These are phyloP conservation scores for Poecilia gillii DNA, from an alignment of 2,797 vertebrate species.

Conservation along the genomic window DNA sequence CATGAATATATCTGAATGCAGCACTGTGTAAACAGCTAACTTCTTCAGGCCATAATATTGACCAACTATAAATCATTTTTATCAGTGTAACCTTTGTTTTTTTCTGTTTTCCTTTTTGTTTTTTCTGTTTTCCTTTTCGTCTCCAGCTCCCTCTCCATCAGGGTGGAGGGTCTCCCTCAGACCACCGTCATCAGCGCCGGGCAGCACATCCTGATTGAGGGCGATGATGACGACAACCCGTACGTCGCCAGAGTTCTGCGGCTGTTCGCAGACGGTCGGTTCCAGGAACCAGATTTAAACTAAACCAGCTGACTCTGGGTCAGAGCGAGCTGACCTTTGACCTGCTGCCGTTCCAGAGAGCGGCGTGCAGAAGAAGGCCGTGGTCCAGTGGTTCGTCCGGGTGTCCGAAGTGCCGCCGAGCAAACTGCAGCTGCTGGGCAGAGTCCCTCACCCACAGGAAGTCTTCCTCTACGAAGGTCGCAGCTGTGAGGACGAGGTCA, in stretches of 20 bases:
- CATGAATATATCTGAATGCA: neutral
- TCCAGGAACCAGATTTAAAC: neutral
- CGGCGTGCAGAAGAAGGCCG: slow-evolving; percentile 75
- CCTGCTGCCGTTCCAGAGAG: slow-evolving; percentile 56
- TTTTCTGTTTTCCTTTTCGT: too few species aligned
- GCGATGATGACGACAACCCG: slow-evolving; percentile 83
- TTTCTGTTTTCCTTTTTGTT: neutral
- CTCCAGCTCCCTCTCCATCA: slow-evolving; percentile 81
- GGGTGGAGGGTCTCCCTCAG: slow-evolving; percentile 64
- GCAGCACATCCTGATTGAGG: slow-evolving; percentile 89
- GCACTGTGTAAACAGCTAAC: neutral
- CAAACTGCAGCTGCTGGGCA: slow-evolving; percentile 84
- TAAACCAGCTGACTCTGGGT: neutral
- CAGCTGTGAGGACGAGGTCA: slow-evolving; percentile 82
- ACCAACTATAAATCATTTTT: too few species aligned
- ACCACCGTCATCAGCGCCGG: slow-evolving; percentile 75
- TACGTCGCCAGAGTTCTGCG: slow-evolving; percentile 87
- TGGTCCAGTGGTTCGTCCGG: slow-evolving; percentile 89
- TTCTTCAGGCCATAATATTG: neutral
- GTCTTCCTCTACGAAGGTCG: slow-evolving; percentile 86
- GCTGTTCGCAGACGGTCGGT: slow-evolving; percentile 89
- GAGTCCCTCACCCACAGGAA: slow-evolving; percentile 83
- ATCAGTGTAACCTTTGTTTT: neutral
- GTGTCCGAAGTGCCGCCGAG: slow-evolving; percentile 83
- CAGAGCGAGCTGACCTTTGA: neutral